Evolutionary conservation across 2,113 vertebrate species (phyloP), one percentile per base, ranked within the genome.

Genomic region (Fregata magnificens): DNA sequence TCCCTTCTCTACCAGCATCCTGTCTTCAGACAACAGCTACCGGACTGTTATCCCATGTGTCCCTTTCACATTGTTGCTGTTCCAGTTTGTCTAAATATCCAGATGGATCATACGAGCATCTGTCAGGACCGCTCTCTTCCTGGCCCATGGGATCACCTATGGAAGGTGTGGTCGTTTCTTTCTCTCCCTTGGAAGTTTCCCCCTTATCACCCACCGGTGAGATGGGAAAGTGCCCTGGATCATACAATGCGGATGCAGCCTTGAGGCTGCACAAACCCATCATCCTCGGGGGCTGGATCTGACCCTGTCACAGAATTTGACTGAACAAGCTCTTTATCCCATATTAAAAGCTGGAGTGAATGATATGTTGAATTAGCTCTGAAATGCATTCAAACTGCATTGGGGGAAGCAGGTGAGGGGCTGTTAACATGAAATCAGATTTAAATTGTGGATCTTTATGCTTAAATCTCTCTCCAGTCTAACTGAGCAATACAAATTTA

Each of bases 371-470:
- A 95, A 94, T 92, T 95, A 87, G 71, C 85, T 95, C 85, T 95
- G 90, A 96, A 96, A 82, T 79, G 67, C 76, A 90, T 72, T 96
- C 74, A 74, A 14, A 73, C n/a, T 29, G 22, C 61, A 17, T 44
- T 79, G 86, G 82, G 49, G 70, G 70, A 95, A 96, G 61, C 63
- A 87, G 67, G 82, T 80, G n/a, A 94, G 77, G 55, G 62, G 31
- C 80, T 95, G 36, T 52, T 98, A 95, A 91, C 36, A 69, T n/a
- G 88, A 66, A 84, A 94, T 63, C 20, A 55, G 69, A 94, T 96
- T 95, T 88, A 86, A 95, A 82, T 93, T 93, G 82, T 70, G 50
- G 42, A 88, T 96, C 50, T 34, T 91, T 93, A 71, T 10, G 28
- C 61, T 97, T 94, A 80, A 96, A 19, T 16, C 25, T 79, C 59